These are phyloP conservation scores for Cyphomyrus plagiostoma DNA, from an alignment of 2,113 vertebrate genomes.

Conservation along the genomic window DNA sequence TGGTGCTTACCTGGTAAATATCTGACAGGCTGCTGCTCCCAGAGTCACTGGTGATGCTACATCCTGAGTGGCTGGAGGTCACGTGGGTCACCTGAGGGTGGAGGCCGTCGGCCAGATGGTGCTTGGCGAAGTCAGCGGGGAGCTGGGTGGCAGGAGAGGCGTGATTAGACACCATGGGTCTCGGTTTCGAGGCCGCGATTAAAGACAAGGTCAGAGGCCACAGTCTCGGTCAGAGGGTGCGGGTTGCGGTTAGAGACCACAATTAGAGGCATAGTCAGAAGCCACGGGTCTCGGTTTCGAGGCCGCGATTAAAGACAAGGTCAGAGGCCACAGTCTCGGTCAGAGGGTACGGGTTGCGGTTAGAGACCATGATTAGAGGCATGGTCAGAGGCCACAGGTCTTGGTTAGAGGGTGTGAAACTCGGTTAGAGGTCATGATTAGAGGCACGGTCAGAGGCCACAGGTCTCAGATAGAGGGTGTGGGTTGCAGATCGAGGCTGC, in stretches of 20 bases:
- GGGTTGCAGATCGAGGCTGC: background rate
- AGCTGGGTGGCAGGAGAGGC: constrained; percentile 52
- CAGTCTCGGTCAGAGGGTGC: background rate
- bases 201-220: background rate
- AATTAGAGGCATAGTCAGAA: background rate
- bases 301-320: background rate
- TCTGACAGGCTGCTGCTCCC: constrained; percentile 99
- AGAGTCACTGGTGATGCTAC: constrained; percentile 99
- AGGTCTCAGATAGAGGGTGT: background rate
- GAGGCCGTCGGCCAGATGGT: constrained; percentile 96
- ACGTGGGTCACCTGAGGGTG: constrained; percentile 98
- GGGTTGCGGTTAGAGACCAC: background rate
- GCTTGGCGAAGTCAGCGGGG: constrained; percentile 96
- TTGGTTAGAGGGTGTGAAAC: background rate
- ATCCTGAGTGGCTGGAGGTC: constrained; percentile 98
- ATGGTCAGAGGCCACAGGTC: background rate
- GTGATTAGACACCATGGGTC: background rate
- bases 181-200: background rate
- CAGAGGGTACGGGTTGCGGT: background rate
- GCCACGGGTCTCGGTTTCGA: background rate
- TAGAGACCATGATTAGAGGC: background rate
- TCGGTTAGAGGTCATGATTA: background rate
- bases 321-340: background rate
- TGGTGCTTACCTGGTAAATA: constrained; percentile 91
- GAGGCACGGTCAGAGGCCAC: background rate